Conservation (phyloP, 92 coral and sea anemone genomes). For the Epizoanthus stellaris region DNA sequence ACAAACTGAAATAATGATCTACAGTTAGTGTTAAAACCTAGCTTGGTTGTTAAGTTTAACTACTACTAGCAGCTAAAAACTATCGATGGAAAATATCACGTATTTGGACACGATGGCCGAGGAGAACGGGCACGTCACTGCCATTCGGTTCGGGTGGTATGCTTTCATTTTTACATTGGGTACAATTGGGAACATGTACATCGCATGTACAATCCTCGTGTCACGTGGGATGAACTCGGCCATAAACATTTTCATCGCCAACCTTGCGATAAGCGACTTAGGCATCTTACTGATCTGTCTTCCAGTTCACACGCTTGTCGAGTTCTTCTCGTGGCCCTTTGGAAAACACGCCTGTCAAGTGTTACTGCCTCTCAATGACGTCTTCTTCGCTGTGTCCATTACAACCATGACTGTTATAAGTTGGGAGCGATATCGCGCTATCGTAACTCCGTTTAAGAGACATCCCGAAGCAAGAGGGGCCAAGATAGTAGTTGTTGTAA, state of each 20-base stretch:
- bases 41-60: not conserved
- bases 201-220: conserved; percentile 67
- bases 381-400: conserved; percentile 86
- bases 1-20: not conserved
- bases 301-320: conserved; percentile 70
- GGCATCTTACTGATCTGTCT: conserved; percentile 79
- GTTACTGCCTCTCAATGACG: conserved; percentile 76
- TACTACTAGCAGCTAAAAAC: not conserved
- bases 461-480: conserved; percentile 61
- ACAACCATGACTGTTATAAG: conserved; percentile 80
- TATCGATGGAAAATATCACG: not conserved
- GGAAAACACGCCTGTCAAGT: conserved; percentile 77
- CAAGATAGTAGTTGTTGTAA: conserved; percentile 64
- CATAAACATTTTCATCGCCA: conserved; percentile 80
- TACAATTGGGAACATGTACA: conserved; percentile 76
- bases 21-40: not conserved
- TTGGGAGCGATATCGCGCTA: conserved; percentile 80
- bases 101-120: no score
- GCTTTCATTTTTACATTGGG: conserved; percentile 80
- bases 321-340: conserved; percentile 83
- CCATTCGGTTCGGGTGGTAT: conserved; percentile 85
- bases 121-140: conserved; percentile 38
- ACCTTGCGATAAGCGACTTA: conserved; percentile 83
- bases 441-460: conserved; percentile 76
- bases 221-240: conserved; percentile 77